These are phyloP conservation scores for Nasonia giraulti DNA, from an alignment of 1,140 invertebrate genomes.

Conservation along the genomic window DNA sequence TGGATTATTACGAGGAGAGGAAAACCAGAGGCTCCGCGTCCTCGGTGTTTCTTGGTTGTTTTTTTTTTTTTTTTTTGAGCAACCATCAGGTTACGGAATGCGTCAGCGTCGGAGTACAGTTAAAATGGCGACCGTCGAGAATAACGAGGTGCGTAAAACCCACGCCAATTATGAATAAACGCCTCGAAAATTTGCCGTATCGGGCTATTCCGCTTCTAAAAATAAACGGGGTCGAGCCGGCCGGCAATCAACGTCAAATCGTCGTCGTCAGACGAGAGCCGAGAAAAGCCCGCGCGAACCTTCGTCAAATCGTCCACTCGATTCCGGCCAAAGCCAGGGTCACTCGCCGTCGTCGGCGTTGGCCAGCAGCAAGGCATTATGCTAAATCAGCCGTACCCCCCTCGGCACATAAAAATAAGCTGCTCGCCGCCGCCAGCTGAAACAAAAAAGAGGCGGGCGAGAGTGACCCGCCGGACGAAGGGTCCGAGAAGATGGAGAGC, in stretches of 20 bases:
- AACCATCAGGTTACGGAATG: too few relatives aligned
- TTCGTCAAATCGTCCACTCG: neutral
- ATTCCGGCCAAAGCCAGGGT: neutral
- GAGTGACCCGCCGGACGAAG: neutral
- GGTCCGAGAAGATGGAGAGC: neutral
- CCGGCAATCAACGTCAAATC: neutral
- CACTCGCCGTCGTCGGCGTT: neutral
- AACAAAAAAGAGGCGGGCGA: neutral
- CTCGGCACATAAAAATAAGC: neutral
- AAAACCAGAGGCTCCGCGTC: constrained; percentile 3
- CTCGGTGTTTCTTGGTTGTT: neutral
- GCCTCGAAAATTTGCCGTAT: too few relatives aligned
- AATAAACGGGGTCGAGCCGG: too few relatives aligned
- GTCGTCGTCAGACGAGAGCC: neutral
- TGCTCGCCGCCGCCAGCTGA: neutral
- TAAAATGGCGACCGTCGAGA: too few relatives aligned
- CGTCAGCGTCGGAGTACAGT: too few relatives aligned
- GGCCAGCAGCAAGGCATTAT: neutral
- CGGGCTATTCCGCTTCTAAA: too few relatives aligned
- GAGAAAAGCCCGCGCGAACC: neutral
- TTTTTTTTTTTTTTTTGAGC: too few relatives aligned
- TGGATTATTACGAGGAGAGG: neutral
- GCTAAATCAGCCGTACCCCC: neutral
- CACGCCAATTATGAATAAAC: too few relatives aligned
- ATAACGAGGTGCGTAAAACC: too few relatives aligned